Conservation (phyloP, 2,888 invertebrate genomes). For the Sepioteuthis lessoniana region DNA sequence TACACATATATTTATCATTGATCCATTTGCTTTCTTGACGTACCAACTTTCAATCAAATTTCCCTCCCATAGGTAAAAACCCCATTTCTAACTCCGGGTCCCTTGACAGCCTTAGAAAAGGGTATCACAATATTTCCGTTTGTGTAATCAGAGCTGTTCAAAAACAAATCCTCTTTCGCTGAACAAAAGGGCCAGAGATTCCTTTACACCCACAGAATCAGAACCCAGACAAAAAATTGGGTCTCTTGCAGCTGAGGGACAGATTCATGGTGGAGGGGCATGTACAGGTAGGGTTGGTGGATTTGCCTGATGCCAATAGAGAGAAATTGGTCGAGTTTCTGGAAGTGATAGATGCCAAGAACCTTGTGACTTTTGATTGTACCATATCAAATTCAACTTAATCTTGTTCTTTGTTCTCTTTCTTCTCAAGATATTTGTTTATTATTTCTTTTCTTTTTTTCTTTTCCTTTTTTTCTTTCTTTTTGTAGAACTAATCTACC, state of each 20-base stretch:
- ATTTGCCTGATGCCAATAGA: neutral
- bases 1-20: neutral
- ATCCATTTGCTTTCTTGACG: neutral
- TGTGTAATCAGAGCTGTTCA: neutral
- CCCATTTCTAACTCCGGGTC: neutral
- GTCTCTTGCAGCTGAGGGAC: neutral
- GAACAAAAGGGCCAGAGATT: neutral
- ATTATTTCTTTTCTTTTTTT: too few relatives aligned
- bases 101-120: neutral
- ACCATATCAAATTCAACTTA: neutral
- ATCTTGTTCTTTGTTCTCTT: neutral
- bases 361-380: neutral
- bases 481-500: too few relatives aligned
- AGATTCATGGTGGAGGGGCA: neutral
- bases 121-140: neutral
- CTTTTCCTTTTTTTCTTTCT: too few relatives aligned
- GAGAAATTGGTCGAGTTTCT: neutral
- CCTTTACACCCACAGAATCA: neutral
- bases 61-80: neutral
- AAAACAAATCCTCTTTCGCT: neutral
- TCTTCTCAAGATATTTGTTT: neutral
- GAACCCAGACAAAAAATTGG: neutral
- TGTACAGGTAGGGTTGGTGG: neutral
- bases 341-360: neutral
- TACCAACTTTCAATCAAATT: neutral